Evolutionary conservation across 2,113 vertebrate genomes (phyloP), one percentile per base, ranked within the genome.

Genomic region (Saguinus midas): DNA sequence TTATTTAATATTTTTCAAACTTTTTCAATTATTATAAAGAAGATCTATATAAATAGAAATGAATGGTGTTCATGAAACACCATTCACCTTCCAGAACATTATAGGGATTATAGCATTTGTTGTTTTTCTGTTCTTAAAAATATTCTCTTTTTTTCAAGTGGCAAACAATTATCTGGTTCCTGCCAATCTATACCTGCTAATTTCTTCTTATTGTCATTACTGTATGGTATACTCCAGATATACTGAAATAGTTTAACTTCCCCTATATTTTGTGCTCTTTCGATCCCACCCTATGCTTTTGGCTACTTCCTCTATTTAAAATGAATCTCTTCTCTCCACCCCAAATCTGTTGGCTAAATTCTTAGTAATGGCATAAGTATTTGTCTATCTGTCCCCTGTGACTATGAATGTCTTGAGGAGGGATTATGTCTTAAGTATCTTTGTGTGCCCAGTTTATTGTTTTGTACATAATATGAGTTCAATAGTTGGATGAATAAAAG

Each of bases 121-220:
- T 50, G 35, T n/a, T 79, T 88, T 78, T 87, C 52, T 83, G 3
- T 79, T 91, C 55, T 97, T 96, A 5, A 90, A 87, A 95, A 52
- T 17, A 23, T 64, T 48, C 5, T 75, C 17, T 79, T 8, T 21
- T 88, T 25, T 89, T 73, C 35, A 95, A 18, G 10, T 75, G n/a
- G 6, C 4, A 78, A 78, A 86, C 52, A 25, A 81, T 90, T 90
- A 92, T 70, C 57, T 92, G 50, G 21, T 92, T 89, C 66, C 5
- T 52, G 35, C 43, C 68, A 90, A 96, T 43, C 43, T 87, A 17
- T 90, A 50, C 48, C 52, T 55, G n/a, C 40, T 86, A 40, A 72
- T 95, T 94, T 95, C 12, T 35, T 17, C 37, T 92, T 88, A 52
- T 4, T 68, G 45, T 81, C 35, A 68, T 89, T 64, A 35, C 6